Evolutionary conservation across 2,113 vertebrate genomes (phyloP).

Genomic region (Glaucomys volans): DNA sequence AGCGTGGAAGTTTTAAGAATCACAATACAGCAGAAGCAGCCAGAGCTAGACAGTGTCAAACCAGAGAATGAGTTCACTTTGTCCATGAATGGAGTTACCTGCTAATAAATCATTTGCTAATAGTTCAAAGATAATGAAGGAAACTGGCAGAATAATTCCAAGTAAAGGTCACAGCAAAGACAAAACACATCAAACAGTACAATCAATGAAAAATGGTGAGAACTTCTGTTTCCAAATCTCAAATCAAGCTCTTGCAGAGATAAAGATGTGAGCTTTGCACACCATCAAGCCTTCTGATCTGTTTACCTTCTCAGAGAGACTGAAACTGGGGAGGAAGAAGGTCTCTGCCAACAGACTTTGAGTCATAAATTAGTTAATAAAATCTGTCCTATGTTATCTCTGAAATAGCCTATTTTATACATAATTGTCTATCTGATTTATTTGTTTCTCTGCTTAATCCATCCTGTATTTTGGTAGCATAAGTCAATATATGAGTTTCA

Average conservation of each 20-base stretch:
- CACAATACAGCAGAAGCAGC: background rate
- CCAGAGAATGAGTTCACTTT: constrained; percentile 40
- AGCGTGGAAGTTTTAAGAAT: background rate
- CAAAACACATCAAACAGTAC: constrained; percentile 5
- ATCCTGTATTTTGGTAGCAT: constrained; percentile 74
- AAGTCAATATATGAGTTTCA: constrained; percentile 61
- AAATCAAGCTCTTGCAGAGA: constrained; percentile 55
- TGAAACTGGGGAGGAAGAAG: constrained; percentile 36
- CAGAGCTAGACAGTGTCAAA: constrained; percentile 50
- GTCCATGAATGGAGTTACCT: constrained; percentile 24
- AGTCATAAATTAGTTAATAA: constrained; percentile 77
- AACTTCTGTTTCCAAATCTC: constrained; percentile 60
- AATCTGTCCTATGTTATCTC: constrained; percentile 69
- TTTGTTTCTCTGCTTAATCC: constrained; percentile 74
- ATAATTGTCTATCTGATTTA: constrained; percentile 64
- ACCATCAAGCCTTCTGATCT: constrained; percentile 42
- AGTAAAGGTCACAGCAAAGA: constrained; percentile 34
- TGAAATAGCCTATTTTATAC: constrained; percentile 61
- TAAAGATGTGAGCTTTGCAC: constrained; percentile 63
- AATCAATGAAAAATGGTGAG: constrained; percentile 48
- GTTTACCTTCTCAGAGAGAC: constrained; percentile 69
- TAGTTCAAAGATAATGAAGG: constrained; percentile 28
- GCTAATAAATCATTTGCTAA: constrained; percentile 58
- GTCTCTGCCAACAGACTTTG: constrained; percentile 50
- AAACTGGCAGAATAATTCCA: background rate